phyloP scores from a whole-genome alignment of 37 sponge, comb jelly and placozoan genomes.

The Chondrilla cf. caribensis region DNA sequence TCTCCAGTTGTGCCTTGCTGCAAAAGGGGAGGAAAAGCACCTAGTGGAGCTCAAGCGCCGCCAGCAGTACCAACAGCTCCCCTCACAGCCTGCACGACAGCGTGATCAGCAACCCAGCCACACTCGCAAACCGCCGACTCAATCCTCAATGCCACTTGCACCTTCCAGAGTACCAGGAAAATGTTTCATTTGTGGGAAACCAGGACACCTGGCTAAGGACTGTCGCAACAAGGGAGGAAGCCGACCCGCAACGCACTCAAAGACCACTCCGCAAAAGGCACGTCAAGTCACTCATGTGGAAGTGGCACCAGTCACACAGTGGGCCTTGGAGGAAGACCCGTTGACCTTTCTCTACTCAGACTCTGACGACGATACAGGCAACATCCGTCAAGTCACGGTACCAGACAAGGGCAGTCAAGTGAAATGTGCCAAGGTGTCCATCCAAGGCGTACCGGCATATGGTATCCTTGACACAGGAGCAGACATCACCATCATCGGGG shows the following conservation, averaged over 20 bases:
- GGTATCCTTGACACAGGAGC: constrained; percentile 28
- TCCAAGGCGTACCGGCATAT: constrained; percentile 25
- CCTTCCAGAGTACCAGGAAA: not conserved
- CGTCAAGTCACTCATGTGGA: not conserved
- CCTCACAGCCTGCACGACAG: not conserved
- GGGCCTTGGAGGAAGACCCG: not conserved
- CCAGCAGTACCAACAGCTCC: constrained; percentile 18
- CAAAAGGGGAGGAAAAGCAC: constrained; percentile 21
- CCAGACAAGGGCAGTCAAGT: constrained; percentile 15
- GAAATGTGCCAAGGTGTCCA: not conserved
- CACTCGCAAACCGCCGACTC: too few species aligned
- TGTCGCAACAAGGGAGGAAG: not conserved
- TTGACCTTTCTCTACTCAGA: not conserved
- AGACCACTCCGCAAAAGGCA: not conserved
- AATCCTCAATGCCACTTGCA: too few species aligned
- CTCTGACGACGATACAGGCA: not conserved
- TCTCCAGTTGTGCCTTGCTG: constrained; percentile 16
- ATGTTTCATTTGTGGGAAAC: constrained; percentile 18
- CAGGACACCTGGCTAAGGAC: constrained; percentile 1
- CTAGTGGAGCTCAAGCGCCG: constrained; percentile 7
- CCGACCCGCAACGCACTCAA: too few species aligned
- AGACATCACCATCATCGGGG: constrained; percentile 30
- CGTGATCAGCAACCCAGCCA: not conserved
- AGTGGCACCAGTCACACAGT: not conserved
- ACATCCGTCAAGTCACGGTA: not conserved